Conservation (phyloP, 2,797 vertebrate genomes). For the Notoglanidium macrostoma region DNA sequence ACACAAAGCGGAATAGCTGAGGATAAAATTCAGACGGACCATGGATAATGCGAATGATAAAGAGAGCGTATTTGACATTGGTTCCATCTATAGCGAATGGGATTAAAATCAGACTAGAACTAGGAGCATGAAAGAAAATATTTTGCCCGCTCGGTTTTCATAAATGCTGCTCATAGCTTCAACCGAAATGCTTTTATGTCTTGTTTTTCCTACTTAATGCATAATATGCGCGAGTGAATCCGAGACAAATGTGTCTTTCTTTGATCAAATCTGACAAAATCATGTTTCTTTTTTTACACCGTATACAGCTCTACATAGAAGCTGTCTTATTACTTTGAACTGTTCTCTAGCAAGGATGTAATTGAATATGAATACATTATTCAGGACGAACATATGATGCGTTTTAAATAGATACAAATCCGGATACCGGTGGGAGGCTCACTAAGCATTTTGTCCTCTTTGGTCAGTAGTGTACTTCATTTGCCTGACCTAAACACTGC, state of each 20-base stretch:
- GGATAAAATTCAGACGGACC: constrained; percentile 42
- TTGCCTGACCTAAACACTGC: not conserved
- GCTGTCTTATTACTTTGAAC: not conserved
- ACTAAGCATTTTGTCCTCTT: not conserved
- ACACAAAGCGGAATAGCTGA: constrained; percentile 45
- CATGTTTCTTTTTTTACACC: not conserved
- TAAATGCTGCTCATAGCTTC: constrained; percentile 26
- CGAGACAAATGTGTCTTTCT: not conserved
- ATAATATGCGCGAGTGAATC: not conserved
- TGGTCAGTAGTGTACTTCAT: not conserved
- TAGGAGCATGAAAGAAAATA: constrained; percentile 21
- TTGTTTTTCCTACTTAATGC: not conserved
- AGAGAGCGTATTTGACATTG: constrained; percentile 33
- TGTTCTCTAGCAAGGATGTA: not conserved
- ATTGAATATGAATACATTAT: not conserved
- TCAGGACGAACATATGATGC: too few relatives aligned
- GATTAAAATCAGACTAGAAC: constrained; percentile 19
- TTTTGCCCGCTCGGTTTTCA: constrained; percentile 9
- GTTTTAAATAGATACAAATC: not conserved
- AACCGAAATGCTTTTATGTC: not conserved
- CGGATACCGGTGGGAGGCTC: not conserved
- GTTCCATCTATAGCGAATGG: constrained; percentile 26
- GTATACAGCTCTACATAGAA: not conserved
- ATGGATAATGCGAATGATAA: constrained; percentile 39
- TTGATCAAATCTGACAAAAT: not conserved